phyloP scores from a whole-genome alignment of 2,113 vertebrate species.

The Cathartes aura region DNA sequence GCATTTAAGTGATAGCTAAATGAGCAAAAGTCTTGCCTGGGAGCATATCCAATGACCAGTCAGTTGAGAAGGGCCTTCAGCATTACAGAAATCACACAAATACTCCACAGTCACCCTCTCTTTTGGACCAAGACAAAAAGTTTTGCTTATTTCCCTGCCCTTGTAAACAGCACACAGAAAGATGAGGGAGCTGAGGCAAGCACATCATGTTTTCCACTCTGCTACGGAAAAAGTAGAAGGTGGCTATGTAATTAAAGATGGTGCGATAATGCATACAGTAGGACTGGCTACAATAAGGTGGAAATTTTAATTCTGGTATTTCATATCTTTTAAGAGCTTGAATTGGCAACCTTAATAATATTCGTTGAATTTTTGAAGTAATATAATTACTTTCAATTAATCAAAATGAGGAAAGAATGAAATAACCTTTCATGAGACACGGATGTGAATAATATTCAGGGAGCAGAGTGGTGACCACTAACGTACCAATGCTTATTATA shows the following conservation, averaged over 20 bases:
- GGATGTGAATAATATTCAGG: not conserved
- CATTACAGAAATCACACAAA: not conserved
- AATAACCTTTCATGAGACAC: not conserved
- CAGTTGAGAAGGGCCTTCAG: not conserved
- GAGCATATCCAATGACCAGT: not conserved
- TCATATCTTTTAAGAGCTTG: not conserved
- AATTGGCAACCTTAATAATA: not conserved
- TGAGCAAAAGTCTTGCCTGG: not conserved
- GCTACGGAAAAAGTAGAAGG: not conserved
- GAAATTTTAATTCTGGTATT: conserved; percentile 13
- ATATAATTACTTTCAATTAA: conserved; percentile 16
- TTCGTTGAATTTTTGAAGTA: conserved; percentile 13
- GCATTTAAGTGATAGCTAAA: not conserved
- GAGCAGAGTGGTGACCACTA: not conserved
- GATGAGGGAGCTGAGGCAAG: not conserved
- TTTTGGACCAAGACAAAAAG: not conserved
- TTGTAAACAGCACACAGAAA: not conserved
- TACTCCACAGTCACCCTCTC: not conserved
- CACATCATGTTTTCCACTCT: conserved; percentile 12
- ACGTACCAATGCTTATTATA: not conserved
- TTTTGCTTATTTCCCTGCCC: not conserved
- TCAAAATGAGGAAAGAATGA: conserved; percentile 19
- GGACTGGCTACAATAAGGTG: not conserved
- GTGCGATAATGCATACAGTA: not conserved
- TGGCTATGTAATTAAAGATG: not conserved